Evolutionary conservation across 2,113 vertebrate genomes (phyloP).

Genomic region (Verasper variegatus): DNA sequence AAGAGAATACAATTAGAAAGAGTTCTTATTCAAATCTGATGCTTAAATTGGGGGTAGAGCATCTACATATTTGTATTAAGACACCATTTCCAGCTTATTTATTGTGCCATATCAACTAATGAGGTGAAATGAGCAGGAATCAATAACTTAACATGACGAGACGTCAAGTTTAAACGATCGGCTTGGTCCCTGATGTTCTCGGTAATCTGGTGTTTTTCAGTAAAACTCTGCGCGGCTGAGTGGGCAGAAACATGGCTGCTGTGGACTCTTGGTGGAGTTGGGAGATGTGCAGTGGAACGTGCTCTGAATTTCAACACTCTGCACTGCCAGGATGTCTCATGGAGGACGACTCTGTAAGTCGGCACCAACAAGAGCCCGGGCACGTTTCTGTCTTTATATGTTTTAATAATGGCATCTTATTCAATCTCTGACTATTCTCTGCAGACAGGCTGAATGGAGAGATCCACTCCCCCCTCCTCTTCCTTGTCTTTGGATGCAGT

Average conservation of each 20-base stretch:
- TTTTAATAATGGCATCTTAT: conserved; percentile 28
- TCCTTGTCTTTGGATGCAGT: conserved; percentile 1
- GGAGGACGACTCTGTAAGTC: conserved; percentile 19
- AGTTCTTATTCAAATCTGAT: not conserved
- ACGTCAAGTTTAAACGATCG: not conserved
- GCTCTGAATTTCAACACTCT: conserved; percentile 51
- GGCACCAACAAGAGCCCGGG: conserved; percentile 18
- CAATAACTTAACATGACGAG: no score
- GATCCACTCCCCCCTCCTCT: not conserved
- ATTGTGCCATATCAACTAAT: not conserved
- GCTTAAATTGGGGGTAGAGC: not conserved
- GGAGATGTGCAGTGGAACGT: conserved; percentile 64
- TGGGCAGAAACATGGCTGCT: conserved; percentile 44
- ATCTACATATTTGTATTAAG: not conserved
- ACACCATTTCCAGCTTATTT: not conserved
- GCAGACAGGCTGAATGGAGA: not conserved
- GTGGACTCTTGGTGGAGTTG: conserved; percentile 33
- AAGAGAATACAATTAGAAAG: conserved; percentile 16
- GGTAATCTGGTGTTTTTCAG: not conserved
- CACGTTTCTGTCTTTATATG: conserved; percentile 5
- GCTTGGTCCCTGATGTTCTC: not conserved
- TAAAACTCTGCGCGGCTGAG: not conserved
- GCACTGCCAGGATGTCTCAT: conserved; percentile 17
- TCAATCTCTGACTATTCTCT: not conserved
- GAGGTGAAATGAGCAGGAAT: not conserved